Conservation (phyloP, 2,113 vertebrate species). For the Lophochroa leadbeateri region DNA sequence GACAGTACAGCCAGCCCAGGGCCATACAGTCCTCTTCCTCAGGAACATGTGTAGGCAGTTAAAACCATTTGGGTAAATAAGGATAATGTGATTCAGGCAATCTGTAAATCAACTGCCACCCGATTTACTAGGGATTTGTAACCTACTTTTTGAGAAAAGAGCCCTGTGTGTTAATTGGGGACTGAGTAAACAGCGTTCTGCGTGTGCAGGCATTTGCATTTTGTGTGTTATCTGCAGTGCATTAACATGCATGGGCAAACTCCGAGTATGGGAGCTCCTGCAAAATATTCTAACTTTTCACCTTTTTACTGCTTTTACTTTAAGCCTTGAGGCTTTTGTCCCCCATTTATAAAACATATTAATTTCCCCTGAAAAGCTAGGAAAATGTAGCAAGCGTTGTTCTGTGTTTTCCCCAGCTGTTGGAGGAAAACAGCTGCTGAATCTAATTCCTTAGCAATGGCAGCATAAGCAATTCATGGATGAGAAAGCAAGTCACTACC, state of each 20-base stretch:
- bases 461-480: neutral
- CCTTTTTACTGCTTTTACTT: neutral
- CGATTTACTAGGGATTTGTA: neutral
- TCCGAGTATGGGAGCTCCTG: fast-evolving
- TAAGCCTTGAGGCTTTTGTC: fast-evolving
- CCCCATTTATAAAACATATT: neutral
- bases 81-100: neutral
- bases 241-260: fast-evolving
- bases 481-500: fast-evolving
- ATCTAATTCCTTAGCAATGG: too few relatives aligned
- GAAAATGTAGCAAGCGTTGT: fast-evolving
- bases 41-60: neutral
- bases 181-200: fast-evolving
- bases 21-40: neutral
- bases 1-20: neutral
- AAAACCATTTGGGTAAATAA: neutral
- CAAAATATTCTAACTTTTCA: neutral
- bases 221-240: fast-evolving
- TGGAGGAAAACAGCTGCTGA: neutral
- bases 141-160: neutral
- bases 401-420: neutral
- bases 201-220: fast-evolving
- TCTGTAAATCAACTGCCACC: neutral
- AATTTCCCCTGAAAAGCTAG: neutral
- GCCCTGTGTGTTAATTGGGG: neutral